Percentiles rank a stretch among this genome's conserved stretches.
Conservation (phyloP, 2,888 invertebrate species). For the Agrotis puta region DNA sequence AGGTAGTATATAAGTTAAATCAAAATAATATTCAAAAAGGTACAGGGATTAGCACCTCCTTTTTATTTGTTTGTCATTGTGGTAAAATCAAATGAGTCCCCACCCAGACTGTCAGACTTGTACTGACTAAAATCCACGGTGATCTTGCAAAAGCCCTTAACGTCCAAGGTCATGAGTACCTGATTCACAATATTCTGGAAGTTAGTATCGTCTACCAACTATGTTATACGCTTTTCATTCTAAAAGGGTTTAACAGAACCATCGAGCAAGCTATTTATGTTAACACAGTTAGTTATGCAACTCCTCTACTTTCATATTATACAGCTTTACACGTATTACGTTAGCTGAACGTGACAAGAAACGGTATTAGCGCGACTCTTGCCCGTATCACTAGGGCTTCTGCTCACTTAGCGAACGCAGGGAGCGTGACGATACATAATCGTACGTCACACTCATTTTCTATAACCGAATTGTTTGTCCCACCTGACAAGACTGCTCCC, state of each 20-base stretch:
- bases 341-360: constrained; percentile 50
- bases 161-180: too few species aligned
- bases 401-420: constrained; percentile 32
- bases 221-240: background rate
- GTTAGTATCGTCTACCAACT: background rate
- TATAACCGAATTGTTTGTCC: constrained; percentile 8
- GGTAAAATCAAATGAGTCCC: too few species aligned
- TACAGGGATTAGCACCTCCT: too few species aligned
- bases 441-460: constrained; percentile 16
- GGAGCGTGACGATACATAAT: constrained; percentile 42
- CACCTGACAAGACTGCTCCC: constrained; percentile 23
- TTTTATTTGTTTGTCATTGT: too few species aligned
- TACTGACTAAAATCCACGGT: too few species aligned
- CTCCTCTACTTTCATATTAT: constrained; percentile 17
- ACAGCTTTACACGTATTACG: constrained; percentile 33
- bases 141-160: too few species aligned
- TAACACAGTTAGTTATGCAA: constrained; percentile 15
- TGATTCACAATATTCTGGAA: background rate
- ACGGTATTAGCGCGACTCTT: constrained; percentile 35
- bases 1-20: background rate
- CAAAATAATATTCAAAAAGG: background rate
- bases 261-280: constrained; percentile 8
- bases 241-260: constrained; percentile 2
- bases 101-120: too few species aligned
- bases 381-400: constrained; percentile 44